These are phyloP conservation scores for Volucella zonaria DNA, from an alignment of 2,888 invertebrate genomes.

Conservation along the genomic window DNA sequence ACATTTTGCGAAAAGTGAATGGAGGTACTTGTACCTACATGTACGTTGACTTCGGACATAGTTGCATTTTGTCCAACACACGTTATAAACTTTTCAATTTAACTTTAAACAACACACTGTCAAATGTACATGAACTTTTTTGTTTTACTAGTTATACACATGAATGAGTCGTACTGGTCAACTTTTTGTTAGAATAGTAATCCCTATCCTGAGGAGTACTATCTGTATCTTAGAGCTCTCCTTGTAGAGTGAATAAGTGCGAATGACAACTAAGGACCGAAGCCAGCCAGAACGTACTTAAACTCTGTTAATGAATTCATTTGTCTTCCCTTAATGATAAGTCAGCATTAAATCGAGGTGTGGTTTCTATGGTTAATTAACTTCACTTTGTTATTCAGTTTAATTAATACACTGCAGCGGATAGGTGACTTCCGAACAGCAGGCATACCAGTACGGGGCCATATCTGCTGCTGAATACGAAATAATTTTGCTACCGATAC, in stretches of 20 bases:
- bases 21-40: conserved; percentile 12
- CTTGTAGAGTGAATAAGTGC: background rate
- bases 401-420: conserved; percentile 29
- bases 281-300: background rate
- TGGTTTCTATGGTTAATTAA: conserved; percentile 56
- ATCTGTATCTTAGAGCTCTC: background rate
- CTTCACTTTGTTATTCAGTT: conserved; percentile 40
- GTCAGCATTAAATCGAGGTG: conserved; percentile 45
- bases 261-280: background rate
- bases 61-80: conserved; percentile 32
- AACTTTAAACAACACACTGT: conserved; percentile 25
- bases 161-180: conserved; percentile 23
- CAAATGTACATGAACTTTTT: conserved; percentile 31
- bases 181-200: conserved; percentile 26
- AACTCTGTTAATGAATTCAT: conserved; percentile 36
- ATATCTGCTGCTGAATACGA: background rate
- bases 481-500: background rate
- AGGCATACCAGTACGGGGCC: background rate
- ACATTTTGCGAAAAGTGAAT: conserved; percentile 62
- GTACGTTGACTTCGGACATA: background rate
- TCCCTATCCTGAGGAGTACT: conserved; percentile 28
- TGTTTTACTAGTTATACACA: conserved; percentile 4
- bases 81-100: conserved; percentile 51
- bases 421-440: conserved; percentile 30
- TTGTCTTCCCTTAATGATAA: conserved; percentile 38